phyloP scores from a whole-genome alignment of 2,888 invertebrate genomes.

The Tipula vernalis region DNA sequence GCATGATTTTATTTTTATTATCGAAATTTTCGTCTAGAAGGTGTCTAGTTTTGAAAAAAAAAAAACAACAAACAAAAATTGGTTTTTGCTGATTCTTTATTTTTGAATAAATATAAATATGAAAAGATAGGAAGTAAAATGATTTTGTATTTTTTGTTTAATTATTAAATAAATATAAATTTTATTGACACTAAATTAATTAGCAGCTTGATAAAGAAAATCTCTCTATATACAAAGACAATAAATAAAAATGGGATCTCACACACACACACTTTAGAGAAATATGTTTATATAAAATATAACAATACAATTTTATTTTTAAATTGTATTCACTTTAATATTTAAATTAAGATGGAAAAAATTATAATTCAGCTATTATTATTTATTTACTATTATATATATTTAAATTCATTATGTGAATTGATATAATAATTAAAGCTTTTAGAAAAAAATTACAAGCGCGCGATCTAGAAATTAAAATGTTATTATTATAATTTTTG shows the following conservation, averaged over 20 bases:
- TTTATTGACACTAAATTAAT: neutral
- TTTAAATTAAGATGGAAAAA: neutral
- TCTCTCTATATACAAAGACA: neutral
- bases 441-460: neutral
- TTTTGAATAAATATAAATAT: constrained; percentile 7
- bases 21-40: constrained; percentile 10
- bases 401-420: neutral
- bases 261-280: neutral
- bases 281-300: neutral
- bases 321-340: constrained; percentile 4
- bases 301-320: neutral
- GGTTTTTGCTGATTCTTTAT: constrained; percentile 7
- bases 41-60: neutral
- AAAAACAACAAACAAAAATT: neutral
- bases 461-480: neutral
- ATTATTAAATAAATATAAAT: neutral
- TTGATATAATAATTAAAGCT: neutral
- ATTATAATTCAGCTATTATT: neutral
- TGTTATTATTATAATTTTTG: neutral
- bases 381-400: neutral
- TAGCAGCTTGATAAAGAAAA: no score
- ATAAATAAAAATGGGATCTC: neutral
- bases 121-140: neutral
- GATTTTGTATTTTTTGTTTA: neutral
- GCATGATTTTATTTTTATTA: constrained; percentile 10